Conservation (phyloP, 2,113 vertebrate species). For the Zapornia atra region DNA sequence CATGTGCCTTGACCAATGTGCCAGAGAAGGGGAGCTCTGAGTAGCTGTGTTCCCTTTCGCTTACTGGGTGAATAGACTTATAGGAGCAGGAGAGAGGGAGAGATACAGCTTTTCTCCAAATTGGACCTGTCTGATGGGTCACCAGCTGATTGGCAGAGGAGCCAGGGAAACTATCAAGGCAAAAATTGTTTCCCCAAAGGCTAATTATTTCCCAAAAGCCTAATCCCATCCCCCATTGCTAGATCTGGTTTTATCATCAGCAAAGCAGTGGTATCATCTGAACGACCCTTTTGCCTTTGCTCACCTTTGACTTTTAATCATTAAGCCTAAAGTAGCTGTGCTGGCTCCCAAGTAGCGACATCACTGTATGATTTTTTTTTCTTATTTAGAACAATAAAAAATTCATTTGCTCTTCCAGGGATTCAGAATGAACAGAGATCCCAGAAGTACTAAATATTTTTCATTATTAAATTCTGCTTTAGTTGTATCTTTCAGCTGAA, state of each 20-base stretch:
- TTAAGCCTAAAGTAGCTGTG: background rate
- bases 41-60: background rate
- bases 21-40: background rate
- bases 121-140: background rate
- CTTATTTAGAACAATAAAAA: background rate
- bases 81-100: background rate
- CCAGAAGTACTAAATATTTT: background rate
- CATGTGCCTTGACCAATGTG: background rate
- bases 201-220: background rate
- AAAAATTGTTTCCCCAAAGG: background rate
- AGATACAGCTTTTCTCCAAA: background rate
- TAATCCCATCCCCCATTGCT: background rate
- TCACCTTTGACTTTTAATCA: background rate
- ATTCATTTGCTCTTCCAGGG: background rate
- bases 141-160: background rate
- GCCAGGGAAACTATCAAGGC: background rate
- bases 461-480: background rate
- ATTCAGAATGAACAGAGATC: background rate
- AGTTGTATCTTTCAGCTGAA: background rate
- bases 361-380: no score
- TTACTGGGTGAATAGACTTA: background rate
- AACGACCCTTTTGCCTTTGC: rapidly evolving
- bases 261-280: background rate
- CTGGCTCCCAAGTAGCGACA: background rate
- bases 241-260: background rate